Evolutionary conservation across 1,140 invertebrate species (phyloP), one percentile per base, ranked within the genome.

Genomic region (Delia radicum): DNA sequence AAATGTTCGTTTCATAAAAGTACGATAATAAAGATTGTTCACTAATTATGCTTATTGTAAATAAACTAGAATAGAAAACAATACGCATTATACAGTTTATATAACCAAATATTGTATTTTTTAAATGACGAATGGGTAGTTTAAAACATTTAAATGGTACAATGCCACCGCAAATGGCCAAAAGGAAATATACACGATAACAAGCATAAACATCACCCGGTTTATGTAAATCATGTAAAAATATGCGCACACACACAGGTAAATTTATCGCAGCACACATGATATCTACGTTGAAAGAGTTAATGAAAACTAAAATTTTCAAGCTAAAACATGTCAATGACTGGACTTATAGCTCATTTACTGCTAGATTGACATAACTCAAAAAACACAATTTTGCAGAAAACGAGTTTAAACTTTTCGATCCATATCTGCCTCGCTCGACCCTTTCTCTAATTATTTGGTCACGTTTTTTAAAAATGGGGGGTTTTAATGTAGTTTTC

Each of bases 111-210:
- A 69, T n/a, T 3, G 29, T 37, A 69, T 69, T 69, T 8, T 37
- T 69, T 13, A 69, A 69, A 69, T 37, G 65, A 6, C 65, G 18
- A 7, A 21, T 69, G 0, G 65, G 65, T 1, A 33, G 65, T 0
- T n/a, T 24, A 1, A 8, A 8, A 24, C 33, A 69, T 33, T 69
- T 15, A 33, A 69, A 69, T 10, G 65, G 65, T 37, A 37, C 21
- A 2, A 69, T 10, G 2, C 65, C 65, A 6, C 7, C 13, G 1
- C n/a, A 21, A 5, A 69, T 24, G n/a, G 29, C 29, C n/a, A 37
- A 15, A 5, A 69, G 6, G 31, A 77, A 81, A 33, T 77, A 79
- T 0, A 81, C 21, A 12, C 65, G 65, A 24, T 69, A 69, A 37
- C 65, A 69, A 7, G 29, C 65, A 15, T 69, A 69, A 12, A 69